Base-by-base conservation (phyloP, 2,797 vertebrate genomes). In the Sandelia bainsii region DNA sequence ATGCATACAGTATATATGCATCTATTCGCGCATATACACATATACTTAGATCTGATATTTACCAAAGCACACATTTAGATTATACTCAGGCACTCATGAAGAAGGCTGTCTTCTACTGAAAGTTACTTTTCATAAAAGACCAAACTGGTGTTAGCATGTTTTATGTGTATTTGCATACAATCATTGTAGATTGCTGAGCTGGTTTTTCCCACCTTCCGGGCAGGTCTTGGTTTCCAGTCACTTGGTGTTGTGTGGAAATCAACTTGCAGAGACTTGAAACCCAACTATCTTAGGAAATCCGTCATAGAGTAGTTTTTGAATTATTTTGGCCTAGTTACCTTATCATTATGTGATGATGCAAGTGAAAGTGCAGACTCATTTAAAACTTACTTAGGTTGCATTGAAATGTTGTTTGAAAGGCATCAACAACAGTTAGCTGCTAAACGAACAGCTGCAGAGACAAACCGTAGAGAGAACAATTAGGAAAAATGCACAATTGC, bases 241-340 rank as follows among this genome's bases (percentile, higher is more conserved):
- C 74, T 45, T 62, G 17, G 20, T 10, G 19, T 9, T 7, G 39
- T 19, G 56, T 14, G 20, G 32, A 68, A 57, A 72, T 67, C 45
- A 40, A 50, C 54, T 71, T 74, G 62, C 32, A 61, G 32, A 23
- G 62, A 59, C 70, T 48, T 62, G 56, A 51, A 77, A 76, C 64
- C 48, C 48, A 22, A 59, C 29, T 20, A 27, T 62, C 51, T 27
- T 5, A 25, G 1, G 46, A 34, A 25, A 61, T 65, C 49, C 37
- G 69, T 50, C 27, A 23, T n/a, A 22, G 14, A 20, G 17, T 64
- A 46, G 49, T 14, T 17, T 44, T 39, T 14, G 10, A 4, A 25
- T 39, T 27, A 44, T 46, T 10, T 45, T 17, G 9, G 50, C 12
- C 7, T 48, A 32, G 13, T 58, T 23, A 50, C 32, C 12, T 44